Evolutionary conservation across 2,888 invertebrate genomes (phyloP).

Genomic region (Plagodis dolabraria): DNA sequence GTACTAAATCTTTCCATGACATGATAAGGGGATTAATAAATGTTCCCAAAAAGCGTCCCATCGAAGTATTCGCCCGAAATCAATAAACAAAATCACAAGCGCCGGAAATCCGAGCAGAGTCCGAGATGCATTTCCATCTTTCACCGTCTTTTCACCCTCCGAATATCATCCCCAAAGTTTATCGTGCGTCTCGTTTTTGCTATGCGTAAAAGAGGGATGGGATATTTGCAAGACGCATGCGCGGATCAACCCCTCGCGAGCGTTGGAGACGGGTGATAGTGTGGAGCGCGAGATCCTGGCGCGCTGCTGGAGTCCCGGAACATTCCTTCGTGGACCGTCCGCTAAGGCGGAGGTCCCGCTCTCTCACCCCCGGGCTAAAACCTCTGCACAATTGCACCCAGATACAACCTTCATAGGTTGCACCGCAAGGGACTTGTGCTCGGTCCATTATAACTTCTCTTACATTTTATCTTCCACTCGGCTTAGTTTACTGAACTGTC

Average conservation of each 20-base stretch:
- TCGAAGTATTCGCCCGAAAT: conserved; percentile 69
- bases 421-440: conserved; percentile 47
- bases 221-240: conserved; percentile 65
- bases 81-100: conserved; percentile 84
- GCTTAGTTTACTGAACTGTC: conserved; percentile 21
- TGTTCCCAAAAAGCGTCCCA: conserved; percentile 58
- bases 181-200: conserved; percentile 54
- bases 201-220: conserved; percentile 60
- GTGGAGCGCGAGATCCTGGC: conserved; percentile 73
- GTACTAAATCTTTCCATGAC: conserved; percentile 68
- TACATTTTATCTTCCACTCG: conserved; percentile 25
- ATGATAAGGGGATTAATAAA: conserved; percentile 76
- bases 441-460: conserved; percentile 32
- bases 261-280: conserved; percentile 74
- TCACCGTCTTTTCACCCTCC: conserved; percentile 83
- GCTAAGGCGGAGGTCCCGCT: conserved; percentile 80
- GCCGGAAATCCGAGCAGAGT: conserved; percentile 82
- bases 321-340: conserved; percentile 82
- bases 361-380: conserved; percentile 69
- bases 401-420: conserved; percentile 44
- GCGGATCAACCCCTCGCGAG: conserved; percentile 77
- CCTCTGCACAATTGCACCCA: conserved; percentile 51
- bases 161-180: conserved; percentile 77
- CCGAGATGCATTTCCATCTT: conserved; percentile 84
- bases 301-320: conserved; percentile 69